Percentiles rank a stretch among this genome's conserved stretches.
phyloP scores from a whole-genome alignment of 2,888 invertebrate species.

The Cryptus armator region DNA sequence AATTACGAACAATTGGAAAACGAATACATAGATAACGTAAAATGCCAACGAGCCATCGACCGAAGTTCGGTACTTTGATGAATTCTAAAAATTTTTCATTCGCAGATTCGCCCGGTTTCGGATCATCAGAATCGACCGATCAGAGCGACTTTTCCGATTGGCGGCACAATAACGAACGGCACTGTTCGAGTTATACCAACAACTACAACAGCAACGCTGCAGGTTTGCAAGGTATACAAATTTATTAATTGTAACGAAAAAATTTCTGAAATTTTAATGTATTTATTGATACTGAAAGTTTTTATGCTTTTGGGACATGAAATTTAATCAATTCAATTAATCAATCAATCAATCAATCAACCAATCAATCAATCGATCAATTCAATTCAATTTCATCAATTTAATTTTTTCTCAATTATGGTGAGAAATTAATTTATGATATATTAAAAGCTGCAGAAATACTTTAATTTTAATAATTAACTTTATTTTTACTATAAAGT shows the following conservation, averaged over 20 bases:
- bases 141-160: slow-evolving; percentile 64
- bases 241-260: neutral
- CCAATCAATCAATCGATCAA: no score
- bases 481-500: no score
- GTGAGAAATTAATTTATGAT: no score
- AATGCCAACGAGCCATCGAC: no score
- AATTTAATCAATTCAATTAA: no score
- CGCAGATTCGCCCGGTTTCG: slow-evolving; percentile 65
- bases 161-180: slow-evolving; percentile 76
- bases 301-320: neutral
- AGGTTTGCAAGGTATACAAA: slow-evolving; percentile 75
- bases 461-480: no score
- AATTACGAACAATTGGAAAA: no score
- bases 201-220: slow-evolving; percentile 73
- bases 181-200: slow-evolving; percentile 79
- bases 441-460: no score
- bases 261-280: neutral
- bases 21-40: no score
- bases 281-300: neutral
- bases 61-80: no score
- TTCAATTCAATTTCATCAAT: no score
- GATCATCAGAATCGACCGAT: slow-evolving; percentile 34
- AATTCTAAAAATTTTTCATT: neutral
- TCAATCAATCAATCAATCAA: no score
- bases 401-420: neutral